Evolutionary conservation across 1,140 invertebrate species (phyloP), one percentile per base, ranked within the genome.

Genomic region (Dendrolimus kikuchii): DNA sequence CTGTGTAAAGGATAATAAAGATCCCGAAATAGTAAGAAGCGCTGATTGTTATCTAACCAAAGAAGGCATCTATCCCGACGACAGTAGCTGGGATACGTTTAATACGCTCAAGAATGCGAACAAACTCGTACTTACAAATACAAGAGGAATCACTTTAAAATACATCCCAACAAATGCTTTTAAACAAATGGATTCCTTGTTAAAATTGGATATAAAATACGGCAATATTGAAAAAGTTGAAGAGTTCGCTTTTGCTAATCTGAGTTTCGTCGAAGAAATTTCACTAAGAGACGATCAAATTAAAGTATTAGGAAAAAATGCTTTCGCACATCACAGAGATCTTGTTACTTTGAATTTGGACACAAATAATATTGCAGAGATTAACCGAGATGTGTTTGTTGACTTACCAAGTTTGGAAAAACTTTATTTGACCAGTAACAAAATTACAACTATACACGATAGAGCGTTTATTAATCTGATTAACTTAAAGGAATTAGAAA

Each of bases 401-500:
- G 90, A 92, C 69, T 70, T 95, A 23, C 92, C 92, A 0, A 81
- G 84, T 3, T 79, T 95, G 51, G 88, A 89, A 52, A 89, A 89
- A 53, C 80, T 95, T 23, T 91, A 86, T 69, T 76, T 95, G 42
- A 92, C 91, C 46, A 87, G 88, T 5, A 95, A 95, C 72, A 92
- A 93, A 68, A 90, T 95, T 44, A 91, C 90, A 8, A 89, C 90
- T 6, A 77, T 95, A 42, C 92, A 93, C 58, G 93, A 95, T 53
- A 88, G 87, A 46, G 92, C 93, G 0, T 95, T 95, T 68, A 81
- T 89, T 44, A 89, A 93, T 60, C 81, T 95, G 57, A 69, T 71
- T 0, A 86, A 89, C 39, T 78, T 95, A 6, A 89, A 89, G 46
- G 92, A 93, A 53, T 75, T 95, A 9, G 92, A 93, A 56, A 81